These are phyloP conservation scores for Brienomyrus longianalis DNA, from an alignment of 2,113 vertebrate genomes.

Conservation along the genomic window DNA sequence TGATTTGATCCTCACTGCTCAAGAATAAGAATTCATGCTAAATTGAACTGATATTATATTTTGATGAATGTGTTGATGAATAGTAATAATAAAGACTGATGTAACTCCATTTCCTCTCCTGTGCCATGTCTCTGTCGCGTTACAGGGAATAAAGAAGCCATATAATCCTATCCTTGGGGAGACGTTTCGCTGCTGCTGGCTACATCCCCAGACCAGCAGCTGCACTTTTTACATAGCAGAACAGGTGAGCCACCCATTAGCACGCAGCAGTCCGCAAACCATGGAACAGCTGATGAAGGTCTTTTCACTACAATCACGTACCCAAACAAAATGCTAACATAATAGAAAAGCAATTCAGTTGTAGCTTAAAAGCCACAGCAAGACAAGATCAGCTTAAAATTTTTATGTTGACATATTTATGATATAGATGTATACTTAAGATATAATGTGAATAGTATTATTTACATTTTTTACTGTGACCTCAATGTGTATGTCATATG, in stretches of 20 bases:
- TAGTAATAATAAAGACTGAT: background rate
- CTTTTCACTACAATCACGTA: background rate
- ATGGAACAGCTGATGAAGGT: background rate
- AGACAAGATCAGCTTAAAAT: background rate
- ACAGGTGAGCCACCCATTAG: slow-evolving; percentile 61
- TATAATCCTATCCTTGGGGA: slow-evolving; percentile 95
- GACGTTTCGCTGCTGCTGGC: slow-evolving; percentile 92
- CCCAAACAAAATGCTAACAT: background rate
- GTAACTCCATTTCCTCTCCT: background rate
- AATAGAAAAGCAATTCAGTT: background rate
- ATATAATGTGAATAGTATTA: background rate
- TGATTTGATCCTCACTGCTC: background rate
- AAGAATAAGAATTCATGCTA: background rate
- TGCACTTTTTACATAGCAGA: slow-evolving; percentile 94
- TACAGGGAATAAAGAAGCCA: slow-evolving; percentile 92
- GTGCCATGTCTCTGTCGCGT: slow-evolving; percentile 8
- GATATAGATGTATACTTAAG: background rate
- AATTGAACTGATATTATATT: background rate
- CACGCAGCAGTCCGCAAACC: background rate
- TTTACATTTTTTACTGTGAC: background rate
- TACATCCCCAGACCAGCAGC: slow-evolving; percentile 84
- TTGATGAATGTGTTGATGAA: background rate
- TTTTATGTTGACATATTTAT: background rate
- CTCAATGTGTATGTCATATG: background rate
- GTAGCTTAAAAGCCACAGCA: background rate